Percentiles rank a stretch among this genome's conserved stretches.
phyloP scores from a whole-genome alignment of 2,113 vertebrate species.

The Corydoras sp. region DNA sequence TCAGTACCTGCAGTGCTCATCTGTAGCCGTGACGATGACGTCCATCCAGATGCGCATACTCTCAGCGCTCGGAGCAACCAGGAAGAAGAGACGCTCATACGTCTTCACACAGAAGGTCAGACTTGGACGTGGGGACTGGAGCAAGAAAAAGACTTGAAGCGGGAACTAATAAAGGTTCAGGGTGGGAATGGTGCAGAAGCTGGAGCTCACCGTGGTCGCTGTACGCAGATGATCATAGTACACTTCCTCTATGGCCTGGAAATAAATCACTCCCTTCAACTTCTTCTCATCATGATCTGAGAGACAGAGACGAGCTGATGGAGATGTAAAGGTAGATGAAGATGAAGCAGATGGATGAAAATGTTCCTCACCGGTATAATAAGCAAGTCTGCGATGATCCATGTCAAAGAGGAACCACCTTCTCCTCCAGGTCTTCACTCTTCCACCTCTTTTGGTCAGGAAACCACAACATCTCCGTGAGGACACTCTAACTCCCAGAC shows the following conservation, averaged over 20 bases:
- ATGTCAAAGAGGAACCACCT: conserved; percentile 87
- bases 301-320: background rate
- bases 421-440: conserved; percentile 88
- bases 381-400: conserved; percentile 74
- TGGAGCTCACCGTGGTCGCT: conserved; percentile 74
- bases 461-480: conserved; percentile 72
- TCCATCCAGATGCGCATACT: conserved; percentile 93
- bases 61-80: conserved; percentile 76
- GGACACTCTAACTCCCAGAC: conserved; percentile 66
- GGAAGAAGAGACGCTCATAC: conserved; percentile 83
- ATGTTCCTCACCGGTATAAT: conserved; percentile 72
- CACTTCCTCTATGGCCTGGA: conserved; percentile 95
- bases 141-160: conserved; percentile 1
- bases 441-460: conserved; percentile 81
- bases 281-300: conserved; percentile 92
- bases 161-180: background rate
- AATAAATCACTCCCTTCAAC: conserved; percentile 94
- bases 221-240: conserved; percentile 94
- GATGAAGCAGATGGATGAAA: no score
- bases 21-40: conserved; percentile 81
- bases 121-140: conserved; percentile 76
- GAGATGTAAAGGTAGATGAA: no score
- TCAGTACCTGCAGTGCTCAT: conserved; percentile 79
- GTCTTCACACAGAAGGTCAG: conserved; percentile 90
- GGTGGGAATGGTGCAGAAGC: background rate